Percentiles rank a stretch among this genome's conserved stretches.
phyloP scores from a whole-genome alignment of 1,140 invertebrate species.

The Teleogryllus occipitalis region DNA sequence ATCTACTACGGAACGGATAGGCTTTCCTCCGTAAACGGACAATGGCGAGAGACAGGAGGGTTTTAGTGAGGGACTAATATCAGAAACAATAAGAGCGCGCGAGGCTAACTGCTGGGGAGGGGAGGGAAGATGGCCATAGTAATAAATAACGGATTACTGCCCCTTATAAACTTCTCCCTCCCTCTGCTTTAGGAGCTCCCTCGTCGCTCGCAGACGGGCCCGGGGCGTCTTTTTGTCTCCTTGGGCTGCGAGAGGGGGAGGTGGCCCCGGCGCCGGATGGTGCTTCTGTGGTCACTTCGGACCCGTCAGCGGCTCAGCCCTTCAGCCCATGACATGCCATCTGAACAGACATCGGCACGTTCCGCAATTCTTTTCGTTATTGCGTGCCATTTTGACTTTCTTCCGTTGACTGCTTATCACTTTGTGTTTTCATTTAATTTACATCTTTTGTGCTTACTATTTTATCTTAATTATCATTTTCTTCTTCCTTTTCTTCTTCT shows the following conservation, averaged over 20 bases:
- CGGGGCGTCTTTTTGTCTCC: not conserved
- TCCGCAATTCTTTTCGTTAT: too few species aligned
- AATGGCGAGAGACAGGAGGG: not conserved
- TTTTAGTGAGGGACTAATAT: slow-evolving; percentile 16
- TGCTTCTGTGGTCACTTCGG: not conserved
- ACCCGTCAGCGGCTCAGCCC: too few species aligned
- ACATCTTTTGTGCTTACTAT: too few species aligned
- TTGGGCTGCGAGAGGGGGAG: not conserved
- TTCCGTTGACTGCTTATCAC: not conserved
- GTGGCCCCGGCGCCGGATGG: too few species aligned
- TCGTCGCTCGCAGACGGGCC: not conserved
- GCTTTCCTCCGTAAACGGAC: not conserved
- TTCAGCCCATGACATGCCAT: too few species aligned
- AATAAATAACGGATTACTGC: slow-evolving; percentile 5
- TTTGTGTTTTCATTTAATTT: not conserved
- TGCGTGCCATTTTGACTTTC: too few species aligned
- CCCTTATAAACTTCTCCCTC: not conserved
- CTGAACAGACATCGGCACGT: too few species aligned
- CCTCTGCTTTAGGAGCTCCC: not conserved
- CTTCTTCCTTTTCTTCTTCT: not conserved
- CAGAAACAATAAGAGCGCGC: slow-evolving; percentile 16
- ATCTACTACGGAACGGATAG: not conserved
- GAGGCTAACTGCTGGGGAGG: not conserved
- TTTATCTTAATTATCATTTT: not conserved
- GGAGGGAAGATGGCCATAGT: not conserved